Evolutionary conservation across 2,113 vertebrate genomes (phyloP), one percentile per base, ranked within the genome.

Genomic region (Perccottus glenii): DNA sequence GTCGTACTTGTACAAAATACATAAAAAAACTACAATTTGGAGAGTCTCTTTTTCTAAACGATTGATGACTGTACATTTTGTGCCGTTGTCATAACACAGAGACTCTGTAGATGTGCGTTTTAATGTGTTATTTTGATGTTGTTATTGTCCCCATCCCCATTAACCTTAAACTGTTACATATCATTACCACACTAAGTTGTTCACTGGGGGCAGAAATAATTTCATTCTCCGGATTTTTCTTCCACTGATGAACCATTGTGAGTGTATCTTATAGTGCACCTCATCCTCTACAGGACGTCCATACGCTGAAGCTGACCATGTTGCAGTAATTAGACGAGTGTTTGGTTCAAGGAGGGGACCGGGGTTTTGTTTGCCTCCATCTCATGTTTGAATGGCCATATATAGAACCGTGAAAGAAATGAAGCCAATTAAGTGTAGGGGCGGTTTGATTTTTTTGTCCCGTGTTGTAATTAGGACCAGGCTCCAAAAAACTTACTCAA

Each of bases 321-420:
- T 75, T 69, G 78, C 60, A 73, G 89, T 81, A 89, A 92, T 91
- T 91, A 91, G 76, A 68, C 85, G 70, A 89, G 85, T 75, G 76
- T 85, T 86, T 77, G 81, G 90, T 89, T 92, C 88, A 90, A 87
- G 85, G 88, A 84, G 91, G 82, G 78, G 77, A 70, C 85, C 59
- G 64, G 67, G 83, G 85, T 90, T 93, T 92, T 92, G 91, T 93
- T 91, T 91, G 89, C 84, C 78, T 82, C 80, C 82, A 80, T 91
- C 86, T 90, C 85, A 87, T 85, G 75, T 82, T 81, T 92, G 88
- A 90, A 91, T 88, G 73, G 82, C 76, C 58, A 85, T 71, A 75
- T 88, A 89, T 90, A 85, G 85, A 79, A 63, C 57, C 82, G 75
- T 85, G 72, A 89, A 90, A 86, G 85, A 91, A 87, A 92, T 87